Conservation (phyloP, 2,888 invertebrate genomes). For the Andrena bicolor region DNA sequence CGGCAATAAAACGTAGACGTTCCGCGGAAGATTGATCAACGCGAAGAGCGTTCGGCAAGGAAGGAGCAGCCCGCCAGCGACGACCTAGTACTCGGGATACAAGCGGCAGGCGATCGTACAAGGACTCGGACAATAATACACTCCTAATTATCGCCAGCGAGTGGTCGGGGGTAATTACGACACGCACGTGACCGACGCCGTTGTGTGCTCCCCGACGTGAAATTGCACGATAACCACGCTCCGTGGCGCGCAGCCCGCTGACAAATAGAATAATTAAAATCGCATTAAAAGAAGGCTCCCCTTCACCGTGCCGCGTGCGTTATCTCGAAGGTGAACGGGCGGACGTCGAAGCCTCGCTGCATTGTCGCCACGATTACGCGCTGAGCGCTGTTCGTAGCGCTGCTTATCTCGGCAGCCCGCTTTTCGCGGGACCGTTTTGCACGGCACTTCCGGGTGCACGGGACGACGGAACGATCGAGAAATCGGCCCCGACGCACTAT, state of each 20-base stretch:
- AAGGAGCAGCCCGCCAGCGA: not conserved
- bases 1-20: conserved; percentile 53
- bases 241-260: conserved; percentile 51
- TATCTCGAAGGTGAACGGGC: conserved; percentile 37
- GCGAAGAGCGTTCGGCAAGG: conserved; percentile 17
- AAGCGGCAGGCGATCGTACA: conserved; percentile 53
- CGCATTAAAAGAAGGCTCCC: conserved; percentile 73
- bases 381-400: not conserved
- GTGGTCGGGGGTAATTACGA: conserved; percentile 69
- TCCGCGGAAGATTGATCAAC: conserved; percentile 45
- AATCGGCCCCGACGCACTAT: conserved; percentile 68
- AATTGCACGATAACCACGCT: conserved; percentile 69
- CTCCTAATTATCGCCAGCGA: conserved; percentile 76
- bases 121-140: conserved; percentile 73
- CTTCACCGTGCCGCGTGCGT: conserved; percentile 6
- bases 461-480: conserved; percentile 28
- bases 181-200: conserved; percentile 66
- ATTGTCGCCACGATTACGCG: not conserved
- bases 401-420: not conserved
- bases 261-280: conserved; percentile 83
- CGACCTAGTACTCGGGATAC: not conserved
- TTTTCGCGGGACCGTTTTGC: conserved; percentile 14
- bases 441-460: conserved; percentile 28
- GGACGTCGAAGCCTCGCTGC: not conserved
- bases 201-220: conserved; percentile 61